Evolutionary conservation across 1,140 invertebrate genomes (phyloP).

Genomic region (Drosophila bifasciata): DNA sequence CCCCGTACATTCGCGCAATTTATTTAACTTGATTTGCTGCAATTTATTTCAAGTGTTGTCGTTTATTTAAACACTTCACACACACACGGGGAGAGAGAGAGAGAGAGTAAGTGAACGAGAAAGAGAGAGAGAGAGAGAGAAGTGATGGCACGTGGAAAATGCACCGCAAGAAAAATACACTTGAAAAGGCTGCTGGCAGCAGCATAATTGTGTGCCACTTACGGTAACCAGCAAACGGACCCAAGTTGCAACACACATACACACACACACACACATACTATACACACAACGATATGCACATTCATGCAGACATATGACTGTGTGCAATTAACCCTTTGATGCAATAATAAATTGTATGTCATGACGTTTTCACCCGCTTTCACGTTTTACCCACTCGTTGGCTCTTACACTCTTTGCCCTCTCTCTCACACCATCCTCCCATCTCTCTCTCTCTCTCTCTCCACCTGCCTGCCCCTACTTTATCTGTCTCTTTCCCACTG

Average conservation of each 20-base stretch:
- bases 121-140: not conserved
- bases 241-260: slow-evolving; percentile 1
- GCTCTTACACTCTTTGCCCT: not conserved
- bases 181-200: slow-evolving; percentile 33
- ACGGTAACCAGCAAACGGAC: slow-evolving; percentile 5
- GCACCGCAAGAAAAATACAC: slow-evolving; percentile 67
- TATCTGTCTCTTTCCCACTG: not conserved
- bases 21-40: slow-evolving; percentile 81
- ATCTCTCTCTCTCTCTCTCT: not conserved
- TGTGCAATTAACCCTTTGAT: slow-evolving; percentile 63
- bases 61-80: slow-evolving; percentile 76
- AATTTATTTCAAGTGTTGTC: slow-evolving; percentile 81
- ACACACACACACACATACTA: not conserved
- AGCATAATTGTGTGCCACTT: slow-evolving; percentile 55
- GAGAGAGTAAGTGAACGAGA: too few species aligned
- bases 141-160: slow-evolving; percentile 49
- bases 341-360: slow-evolving; percentile 45
- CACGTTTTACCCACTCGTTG: not conserved
- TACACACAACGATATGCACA: slow-evolving; percentile 14
- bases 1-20: slow-evolving; percentile 69
- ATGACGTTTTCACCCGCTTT: not conserved
- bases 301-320: not conserved
- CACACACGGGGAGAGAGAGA: slow-evolving; percentile 6
- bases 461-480: not conserved
- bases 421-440: too few species aligned